Percentiles rank a stretch among this genome's conserved stretches.
These are phyloP conservation scores for Dinoponera quadriceps DNA, from an alignment of 1,140 invertebrate species.

Conservation along the genomic window DNA sequence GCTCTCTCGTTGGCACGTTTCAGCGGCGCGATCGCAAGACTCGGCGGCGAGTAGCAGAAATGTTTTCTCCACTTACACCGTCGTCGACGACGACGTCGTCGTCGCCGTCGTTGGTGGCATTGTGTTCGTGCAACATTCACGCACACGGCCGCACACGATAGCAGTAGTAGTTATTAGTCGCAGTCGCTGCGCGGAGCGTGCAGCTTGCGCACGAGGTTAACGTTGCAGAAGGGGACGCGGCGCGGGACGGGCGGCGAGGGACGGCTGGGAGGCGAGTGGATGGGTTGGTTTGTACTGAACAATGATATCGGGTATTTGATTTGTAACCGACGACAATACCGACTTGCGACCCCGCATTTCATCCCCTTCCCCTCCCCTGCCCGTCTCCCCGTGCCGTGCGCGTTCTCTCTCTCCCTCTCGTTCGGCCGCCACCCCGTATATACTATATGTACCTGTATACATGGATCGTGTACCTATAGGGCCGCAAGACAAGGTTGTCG, in stretches of 20 bases:
- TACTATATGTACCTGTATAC: constrained; percentile 55
- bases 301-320: constrained; percentile 84
- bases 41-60: constrained; percentile 51
- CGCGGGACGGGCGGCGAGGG: constrained; percentile 58
- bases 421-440: constrained; percentile 54
- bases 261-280: constrained; percentile 56
- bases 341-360: constrained; percentile 76
- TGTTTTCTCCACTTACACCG: constrained; percentile 50
- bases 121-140: constrained; percentile 46
- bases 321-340: constrained; percentile 83
- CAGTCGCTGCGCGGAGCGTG: constrained; percentile 59
- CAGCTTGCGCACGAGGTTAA: constrained; percentile 72
- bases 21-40: constrained; percentile 34
- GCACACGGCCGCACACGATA: constrained; percentile 25
- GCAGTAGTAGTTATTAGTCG: constrained; percentile 70
- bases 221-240: constrained; percentile 69
- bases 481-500: constrained; percentile 58
- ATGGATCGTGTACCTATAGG: constrained; percentile 54
- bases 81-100: constrained; percentile 12
- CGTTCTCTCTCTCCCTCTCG: constrained; percentile 52
- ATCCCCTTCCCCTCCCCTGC: constrained; percentile 64
- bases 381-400: constrained; percentile 53
- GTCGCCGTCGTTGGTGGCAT: constrained; percentile 18
- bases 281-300: constrained; percentile 77
- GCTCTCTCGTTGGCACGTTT: constrained; percentile 25